Conservation (phyloP, 1,140 invertebrate species). For the Drosophila athabasca region DNA sequence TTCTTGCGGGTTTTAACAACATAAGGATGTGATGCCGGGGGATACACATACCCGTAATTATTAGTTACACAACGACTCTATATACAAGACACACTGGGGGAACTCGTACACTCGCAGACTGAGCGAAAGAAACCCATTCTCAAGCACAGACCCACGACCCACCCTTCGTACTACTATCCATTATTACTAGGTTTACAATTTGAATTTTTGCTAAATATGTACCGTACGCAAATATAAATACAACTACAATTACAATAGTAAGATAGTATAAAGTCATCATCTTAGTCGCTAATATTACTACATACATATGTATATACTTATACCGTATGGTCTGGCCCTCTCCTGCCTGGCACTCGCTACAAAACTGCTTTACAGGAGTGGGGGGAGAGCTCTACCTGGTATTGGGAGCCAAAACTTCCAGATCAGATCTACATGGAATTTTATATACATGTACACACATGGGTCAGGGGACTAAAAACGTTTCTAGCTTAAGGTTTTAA, state of each 20-base stretch:
- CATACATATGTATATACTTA: constrained; percentile 20
- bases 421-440: too few relatives aligned
- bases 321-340: not conserved
- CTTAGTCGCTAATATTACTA: constrained; percentile 2
- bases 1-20: constrained; percentile 16
- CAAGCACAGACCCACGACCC: too few relatives aligned
- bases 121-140: not conserved
- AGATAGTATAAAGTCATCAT: not conserved
- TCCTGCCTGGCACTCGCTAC: not conserved
- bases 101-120: not conserved
- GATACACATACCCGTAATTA: constrained; percentile 5
- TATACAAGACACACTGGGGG: constrained; percentile 20
- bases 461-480: too few relatives aligned
- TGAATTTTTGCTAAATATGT: not conserved
- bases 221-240: constrained; percentile 12
- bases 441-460: too few relatives aligned
- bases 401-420: too few relatives aligned
- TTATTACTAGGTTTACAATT: too few relatives aligned
- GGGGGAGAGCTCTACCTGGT: too few relatives aligned
- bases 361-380: not conserved
- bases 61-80: constrained; percentile 12
- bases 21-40: not conserved
- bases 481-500: too few relatives aligned
- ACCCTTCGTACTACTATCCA: too few relatives aligned
- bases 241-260: constrained; percentile 5